A percentile compares a stretch with the other conserved stretches of the same genome.
These are phyloP conservation scores for Carposina sasakii DNA, from an alignment of 1,140 invertebrate genomes.

Conservation along the genomic window DNA sequence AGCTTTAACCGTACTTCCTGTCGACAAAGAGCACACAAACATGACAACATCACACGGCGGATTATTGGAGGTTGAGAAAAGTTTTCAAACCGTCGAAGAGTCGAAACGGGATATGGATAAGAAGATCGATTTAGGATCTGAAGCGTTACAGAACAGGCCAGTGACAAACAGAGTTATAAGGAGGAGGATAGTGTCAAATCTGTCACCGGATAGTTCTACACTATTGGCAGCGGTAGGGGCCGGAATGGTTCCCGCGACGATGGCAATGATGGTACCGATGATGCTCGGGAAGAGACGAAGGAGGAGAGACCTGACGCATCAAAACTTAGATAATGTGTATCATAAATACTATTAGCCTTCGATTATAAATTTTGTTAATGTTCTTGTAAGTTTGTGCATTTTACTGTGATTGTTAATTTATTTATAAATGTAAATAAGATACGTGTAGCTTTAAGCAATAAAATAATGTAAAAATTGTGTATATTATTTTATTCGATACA, in stretches of 20 bases:
- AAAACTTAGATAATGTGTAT: conserved; percentile 23
- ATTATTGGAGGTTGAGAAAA: conserved; percentile 81
- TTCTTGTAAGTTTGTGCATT: no score
- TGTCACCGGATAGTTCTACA: conserved; percentile 71
- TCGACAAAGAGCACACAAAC: conserved; percentile 76
- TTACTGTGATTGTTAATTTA: no score
- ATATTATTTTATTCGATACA: no score
- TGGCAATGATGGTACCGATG: conserved; percentile 86
- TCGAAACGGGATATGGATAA: conserved; percentile 63
- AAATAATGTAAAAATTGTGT: no score
- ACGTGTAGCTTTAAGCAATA: no score
- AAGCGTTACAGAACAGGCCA: conserved; percentile 38
- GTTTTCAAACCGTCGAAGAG: conserved; percentile 79
- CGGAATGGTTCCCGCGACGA: conserved; percentile 83
- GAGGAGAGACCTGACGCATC: conserved; percentile 36
- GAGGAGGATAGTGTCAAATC: conserved; percentile 44
- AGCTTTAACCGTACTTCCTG: conserved; percentile 80
- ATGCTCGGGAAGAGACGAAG: conserved; percentile 76
- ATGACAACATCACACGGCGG: conserved; percentile 84
- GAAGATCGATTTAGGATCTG: conserved; percentile 42
- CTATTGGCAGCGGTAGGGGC: conserved; percentile 82
- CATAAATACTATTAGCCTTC: conserved; percentile 22
- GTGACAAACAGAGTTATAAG: conserved; percentile 49
- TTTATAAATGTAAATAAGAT: no score
- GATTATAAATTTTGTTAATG: no score